Percentiles rank a stretch among this genome's conserved stretches.
Evolutionary conservation across 1,140 invertebrate species (phyloP).

Genomic region (Euura lappo): DNA sequence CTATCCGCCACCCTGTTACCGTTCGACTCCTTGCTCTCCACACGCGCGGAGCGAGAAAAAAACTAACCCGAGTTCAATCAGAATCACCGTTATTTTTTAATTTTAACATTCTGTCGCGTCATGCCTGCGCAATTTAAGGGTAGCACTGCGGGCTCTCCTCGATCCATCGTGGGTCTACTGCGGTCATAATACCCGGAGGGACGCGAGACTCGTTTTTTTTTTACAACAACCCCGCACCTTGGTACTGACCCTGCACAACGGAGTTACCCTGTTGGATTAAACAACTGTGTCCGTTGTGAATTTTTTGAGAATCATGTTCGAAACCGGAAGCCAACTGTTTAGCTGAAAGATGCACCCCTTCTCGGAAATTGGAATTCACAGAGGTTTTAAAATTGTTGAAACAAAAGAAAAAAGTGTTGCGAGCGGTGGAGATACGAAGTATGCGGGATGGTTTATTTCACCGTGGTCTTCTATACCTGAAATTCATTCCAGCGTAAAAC

Average conservation of each 20-base stretch:
- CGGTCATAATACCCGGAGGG: no score
- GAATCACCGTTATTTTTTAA: slow-evolving; percentile 32
- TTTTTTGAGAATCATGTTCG: no score
- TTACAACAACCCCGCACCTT: background rate
- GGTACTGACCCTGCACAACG: background rate
- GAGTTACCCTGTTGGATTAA: background rate
- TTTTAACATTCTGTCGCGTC: slow-evolving; percentile 37
- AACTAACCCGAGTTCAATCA: slow-evolving; percentile 11
- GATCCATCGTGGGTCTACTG: background rate
- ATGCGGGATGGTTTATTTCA: background rate
- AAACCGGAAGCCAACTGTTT: no score
- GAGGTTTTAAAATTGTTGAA: no score
- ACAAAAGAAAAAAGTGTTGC: no score
- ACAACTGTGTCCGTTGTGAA: background rate
- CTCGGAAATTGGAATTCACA: no score
- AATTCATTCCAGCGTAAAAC: slow-evolving; percentile 37
- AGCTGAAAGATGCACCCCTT: no score
- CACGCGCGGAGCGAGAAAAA: background rate
- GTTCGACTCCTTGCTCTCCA: background rate
- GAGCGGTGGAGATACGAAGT: background rate
- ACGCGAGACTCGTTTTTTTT: background rate
- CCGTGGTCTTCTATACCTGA: slow-evolving; percentile 2
- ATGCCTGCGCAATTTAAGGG: slow-evolving; percentile 36
- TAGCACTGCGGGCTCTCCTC: background rate
- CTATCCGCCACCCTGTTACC: background rate